Base-by-base conservation (phyloP, 2,888 invertebrate species). In the Sipha maydis region DNA sequence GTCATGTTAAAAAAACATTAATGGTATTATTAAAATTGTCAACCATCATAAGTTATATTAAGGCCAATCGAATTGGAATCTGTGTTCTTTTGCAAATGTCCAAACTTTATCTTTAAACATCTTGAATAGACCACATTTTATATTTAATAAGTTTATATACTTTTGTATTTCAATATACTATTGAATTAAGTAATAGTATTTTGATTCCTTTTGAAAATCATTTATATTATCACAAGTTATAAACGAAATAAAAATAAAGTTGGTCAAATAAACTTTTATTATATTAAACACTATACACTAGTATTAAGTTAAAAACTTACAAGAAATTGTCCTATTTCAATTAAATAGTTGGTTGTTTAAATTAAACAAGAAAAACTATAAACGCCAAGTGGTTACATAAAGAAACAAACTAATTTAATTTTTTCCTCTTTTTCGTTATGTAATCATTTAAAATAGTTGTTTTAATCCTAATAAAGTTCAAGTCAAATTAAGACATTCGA, bases 1-100 rank as follows among this genome's bases (percentile, higher is more conserved):
- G 86, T 86, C 71, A 17, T 21, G 28, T 56, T 71, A 54, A n/a
- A 61, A 75, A 79, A 79, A 79, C 25, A 11, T 56, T 86, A 86
- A 80, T 79, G 79, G 54, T 86, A 67, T 77, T 78, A 71, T 78
- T 76, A 69, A 28, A 78, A 69, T 73, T 11, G 73, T 54, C 54
- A 69, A 73, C 48, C 5, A 7, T 34, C n/a, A n/a, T 28, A 34
- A 19, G 56, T 71, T 31, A 75, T 83, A 73, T 61, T 84, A 85
- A 85, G 76, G 85, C 76, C 76, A 85, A 77, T 67, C 25, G 76
- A 76, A 34, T 73, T 28, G 21, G 34, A 84, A 75, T 34, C 21
- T 75, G 19, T 31, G 31, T 71, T 82, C 14, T 69, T 38, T 80
- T 41, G 71, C 14, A 69, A 71, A 71, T 31, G 41, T 71, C 34